Percentiles rank a stretch among this genome's conserved stretches.
phyloP scores from a whole-genome alignment of 2,888 invertebrate species.

The Ceriagrion tenellum region DNA sequence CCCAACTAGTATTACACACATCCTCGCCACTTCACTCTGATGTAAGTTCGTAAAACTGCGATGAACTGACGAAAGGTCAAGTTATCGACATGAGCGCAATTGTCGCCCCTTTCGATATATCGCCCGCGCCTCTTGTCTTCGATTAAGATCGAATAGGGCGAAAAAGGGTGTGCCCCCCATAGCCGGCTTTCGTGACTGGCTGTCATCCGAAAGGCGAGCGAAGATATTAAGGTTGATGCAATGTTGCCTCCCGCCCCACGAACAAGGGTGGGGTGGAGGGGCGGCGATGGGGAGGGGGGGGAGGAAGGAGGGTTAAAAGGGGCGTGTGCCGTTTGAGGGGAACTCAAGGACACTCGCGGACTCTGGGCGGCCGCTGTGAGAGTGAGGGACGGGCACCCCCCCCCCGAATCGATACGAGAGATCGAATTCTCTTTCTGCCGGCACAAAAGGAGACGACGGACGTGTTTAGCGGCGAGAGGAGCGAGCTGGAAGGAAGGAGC shows the following conservation, averaged over 20 bases:
- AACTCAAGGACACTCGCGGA: slow-evolving; percentile 54
- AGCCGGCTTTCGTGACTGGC: slow-evolving; percentile 47
- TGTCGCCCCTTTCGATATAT: slow-evolving; percentile 9
- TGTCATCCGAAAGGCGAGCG: slow-evolving; percentile 18
- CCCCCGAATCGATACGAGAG: slow-evolving; percentile 46
- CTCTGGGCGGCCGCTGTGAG: not conserved
- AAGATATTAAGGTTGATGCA: slow-evolving; percentile 54
- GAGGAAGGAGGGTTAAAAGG: too few relatives aligned
- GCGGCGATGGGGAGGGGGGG: not conserved
- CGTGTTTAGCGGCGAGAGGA: not conserved
- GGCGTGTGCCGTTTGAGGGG: not conserved
- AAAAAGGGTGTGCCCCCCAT: slow-evolving; percentile 10
- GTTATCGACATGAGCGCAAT: not conserved
- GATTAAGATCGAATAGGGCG: slow-evolving; percentile 33
- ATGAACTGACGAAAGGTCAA: too few relatives aligned
- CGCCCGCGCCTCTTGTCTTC: not conserved
- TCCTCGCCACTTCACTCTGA: too few relatives aligned
- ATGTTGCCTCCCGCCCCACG: not conserved
- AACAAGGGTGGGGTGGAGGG: not conserved
- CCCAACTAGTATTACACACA: too few relatives aligned
- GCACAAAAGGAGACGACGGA: not conserved
- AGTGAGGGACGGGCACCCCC: not conserved
- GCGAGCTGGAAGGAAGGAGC: not conserved
- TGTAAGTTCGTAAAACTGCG: too few relatives aligned
- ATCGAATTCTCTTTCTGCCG: slow-evolving; percentile 45